These are phyloP conservation scores for Bombus cullumanus DNA, from an alignment of 1,140 invertebrate genomes.

Conservation along the genomic window DNA sequence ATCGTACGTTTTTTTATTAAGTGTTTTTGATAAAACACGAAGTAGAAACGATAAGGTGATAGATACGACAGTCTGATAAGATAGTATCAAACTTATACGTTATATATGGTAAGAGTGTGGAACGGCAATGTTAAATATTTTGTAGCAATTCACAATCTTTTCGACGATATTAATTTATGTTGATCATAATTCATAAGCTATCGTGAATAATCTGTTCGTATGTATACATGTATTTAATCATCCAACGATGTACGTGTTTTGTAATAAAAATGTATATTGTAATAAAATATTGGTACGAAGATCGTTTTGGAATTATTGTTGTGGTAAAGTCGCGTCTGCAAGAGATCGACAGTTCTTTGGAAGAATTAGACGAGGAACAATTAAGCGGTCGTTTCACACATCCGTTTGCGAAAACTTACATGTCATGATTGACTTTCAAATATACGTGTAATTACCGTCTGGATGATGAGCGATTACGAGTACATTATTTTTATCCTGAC, in stretches of 20 bases:
- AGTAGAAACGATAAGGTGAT: not conserved
- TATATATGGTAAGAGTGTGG: too few relatives aligned
- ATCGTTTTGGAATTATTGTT: not conserved
- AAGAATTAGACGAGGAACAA: not conserved
- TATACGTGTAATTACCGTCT: not conserved
- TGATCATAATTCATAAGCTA: not conserved
- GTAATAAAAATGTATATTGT: slow-evolving; percentile 45
- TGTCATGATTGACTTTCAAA: not conserved
- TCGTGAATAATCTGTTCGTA: too few relatives aligned
- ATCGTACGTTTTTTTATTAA: not conserved
- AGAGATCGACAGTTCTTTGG: not conserved
- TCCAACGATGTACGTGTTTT: not conserved
- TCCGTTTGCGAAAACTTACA: not conserved
- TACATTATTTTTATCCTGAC: not conserved
- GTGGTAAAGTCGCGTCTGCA: not conserved
- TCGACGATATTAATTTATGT: slow-evolving; percentile 2
- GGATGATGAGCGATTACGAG: not conserved
- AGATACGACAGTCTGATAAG: not conserved
- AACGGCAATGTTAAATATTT: not conserved
- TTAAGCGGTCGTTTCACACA: not conserved
- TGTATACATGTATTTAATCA: not conserved
- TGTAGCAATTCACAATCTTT: too few relatives aligned
- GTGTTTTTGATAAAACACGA: not conserved
- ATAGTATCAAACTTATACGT: not conserved
- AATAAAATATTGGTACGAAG: too few relatives aligned